Conservation (phyloP, 1,140 invertebrate genomes). For the Solenopsis fugax region DNA sequence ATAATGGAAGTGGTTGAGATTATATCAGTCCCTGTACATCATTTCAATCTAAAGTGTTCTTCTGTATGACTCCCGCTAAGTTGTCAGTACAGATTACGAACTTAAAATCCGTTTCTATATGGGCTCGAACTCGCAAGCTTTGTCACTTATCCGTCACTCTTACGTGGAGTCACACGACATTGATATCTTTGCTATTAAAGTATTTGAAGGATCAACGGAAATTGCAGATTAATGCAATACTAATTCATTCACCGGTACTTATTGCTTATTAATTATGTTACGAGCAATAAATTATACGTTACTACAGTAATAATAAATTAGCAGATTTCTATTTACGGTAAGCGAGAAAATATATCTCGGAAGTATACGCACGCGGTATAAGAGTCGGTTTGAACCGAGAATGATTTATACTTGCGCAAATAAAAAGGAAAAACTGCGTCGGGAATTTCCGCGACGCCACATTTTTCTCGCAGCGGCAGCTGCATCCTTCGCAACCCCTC, state of each 20-base stretch:
- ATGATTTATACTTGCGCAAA: conserved; percentile 45
- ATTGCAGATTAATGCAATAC: too few relatives aligned
- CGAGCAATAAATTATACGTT: not conserved
- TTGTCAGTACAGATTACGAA: too few relatives aligned
- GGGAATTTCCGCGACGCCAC: conserved; percentile 29
- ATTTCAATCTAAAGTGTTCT: too few relatives aligned
- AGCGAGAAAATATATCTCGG: not conserved
- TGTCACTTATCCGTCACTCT: too few relatives aligned
- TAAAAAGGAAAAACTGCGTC: conserved; percentile 39
- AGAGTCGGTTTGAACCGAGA: conserved; percentile 5
- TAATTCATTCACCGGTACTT: not conserved
- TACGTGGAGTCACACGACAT: too few relatives aligned
- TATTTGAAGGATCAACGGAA: too few relatives aligned
- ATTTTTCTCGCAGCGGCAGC: conserved; percentile 54
- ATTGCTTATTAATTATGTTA: not conserved
- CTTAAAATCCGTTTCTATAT: too few relatives aligned
- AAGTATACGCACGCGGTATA: not conserved
- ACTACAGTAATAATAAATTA: conserved; percentile 29
- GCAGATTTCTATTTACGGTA: conserved; percentile 1
- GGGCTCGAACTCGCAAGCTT: too few relatives aligned
- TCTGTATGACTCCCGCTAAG: too few relatives aligned
- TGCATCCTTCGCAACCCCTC: conserved; percentile 41
- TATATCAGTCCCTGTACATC: too few relatives aligned
- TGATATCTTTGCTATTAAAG: too few relatives aligned
- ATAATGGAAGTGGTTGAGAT: too few relatives aligned